A percentile compares a stretch with the other conserved stretches of the same genome.
phyloP scores from a whole-genome alignment of 2,797 vertebrate genomes.

The Chromobotia macracanthus region DNA sequence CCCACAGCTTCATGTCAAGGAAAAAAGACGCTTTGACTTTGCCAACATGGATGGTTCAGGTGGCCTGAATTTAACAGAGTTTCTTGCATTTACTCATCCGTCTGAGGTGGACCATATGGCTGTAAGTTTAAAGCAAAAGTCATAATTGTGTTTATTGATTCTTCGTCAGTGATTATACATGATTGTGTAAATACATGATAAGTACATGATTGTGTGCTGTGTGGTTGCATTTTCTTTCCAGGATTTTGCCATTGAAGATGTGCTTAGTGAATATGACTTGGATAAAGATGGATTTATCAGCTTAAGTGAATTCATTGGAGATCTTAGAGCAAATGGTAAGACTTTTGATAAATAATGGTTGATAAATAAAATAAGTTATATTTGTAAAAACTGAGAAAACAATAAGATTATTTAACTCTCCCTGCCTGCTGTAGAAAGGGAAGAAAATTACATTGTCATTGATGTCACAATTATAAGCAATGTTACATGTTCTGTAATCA shows the following conservation, averaged over 20 bases:
- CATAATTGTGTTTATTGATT: not conserved
- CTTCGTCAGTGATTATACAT: not conserved
- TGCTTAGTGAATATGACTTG: slow-evolving; percentile 90
- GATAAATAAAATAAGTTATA: too few relatives aligned
- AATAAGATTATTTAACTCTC: too few relatives aligned
- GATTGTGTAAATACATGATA: not conserved
- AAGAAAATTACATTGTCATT: too few relatives aligned
- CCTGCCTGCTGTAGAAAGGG: too few relatives aligned
- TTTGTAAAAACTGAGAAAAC: too few relatives aligned
- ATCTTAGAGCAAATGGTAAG: slow-evolving; percentile 87
- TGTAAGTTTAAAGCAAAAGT: slow-evolving; percentile 75
- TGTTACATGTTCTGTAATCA: too few relatives aligned
- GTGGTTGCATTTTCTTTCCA: slow-evolving; percentile 40
- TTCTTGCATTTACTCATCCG: slow-evolving; percentile 92
- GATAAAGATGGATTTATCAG: slow-evolving; percentile 89
- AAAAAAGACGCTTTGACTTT: slow-evolving; percentile 90
- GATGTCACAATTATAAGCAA: too few relatives aligned
- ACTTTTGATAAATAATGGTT: slow-evolving; percentile 11
- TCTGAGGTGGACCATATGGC: slow-evolving; percentile 95
- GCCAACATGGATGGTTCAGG: slow-evolving; percentile 81
- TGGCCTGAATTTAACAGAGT: slow-evolving; percentile 87
- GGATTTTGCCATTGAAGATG: slow-evolving; percentile 94
- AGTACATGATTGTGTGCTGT: not conserved
- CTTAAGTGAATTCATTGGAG: slow-evolving; percentile 91
- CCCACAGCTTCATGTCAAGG: slow-evolving; percentile 89